These are phyloP conservation scores for Falco peregrinus DNA, from an alignment of 2,797 vertebrate species.

Conservation along the genomic window DNA sequence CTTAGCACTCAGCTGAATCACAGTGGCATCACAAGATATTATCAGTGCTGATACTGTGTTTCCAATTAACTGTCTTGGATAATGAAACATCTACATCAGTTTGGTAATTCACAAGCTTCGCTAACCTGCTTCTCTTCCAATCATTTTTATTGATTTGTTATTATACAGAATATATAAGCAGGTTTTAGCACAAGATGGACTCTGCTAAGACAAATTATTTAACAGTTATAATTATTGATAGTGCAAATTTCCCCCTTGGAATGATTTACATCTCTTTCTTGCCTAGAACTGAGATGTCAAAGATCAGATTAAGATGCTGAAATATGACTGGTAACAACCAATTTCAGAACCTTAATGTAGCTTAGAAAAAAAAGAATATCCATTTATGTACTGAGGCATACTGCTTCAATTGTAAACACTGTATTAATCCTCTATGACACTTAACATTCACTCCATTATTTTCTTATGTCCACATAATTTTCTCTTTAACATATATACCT, in stretches of 20 bases:
- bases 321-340: not conserved
- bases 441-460: not conserved
- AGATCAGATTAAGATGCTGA: slow-evolving; percentile 34
- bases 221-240: not conserved
- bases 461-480: not conserved
- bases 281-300: not conserved
- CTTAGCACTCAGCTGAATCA: not conserved
- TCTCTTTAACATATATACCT: not conserved
- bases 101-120: not conserved
- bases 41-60: not conserved
- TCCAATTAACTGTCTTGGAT: not conserved
- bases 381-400: not conserved
- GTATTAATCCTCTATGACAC: not conserved
- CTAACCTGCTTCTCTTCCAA: not conserved
- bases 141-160: not conserved
- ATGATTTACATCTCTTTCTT: not conserved
- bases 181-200: not conserved
- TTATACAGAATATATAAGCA: not conserved
- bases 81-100: not conserved
- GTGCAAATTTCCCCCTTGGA: not conserved
- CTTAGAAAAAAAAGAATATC: slow-evolving; percentile 7
- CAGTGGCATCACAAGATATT: not conserved
- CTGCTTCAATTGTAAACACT: not conserved
- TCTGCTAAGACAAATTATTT: not conserved
- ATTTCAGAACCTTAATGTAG: not conserved